Evolutionary conservation across 2,888 invertebrate species (phyloP).

Genomic region (Resseliella maxima): DNA sequence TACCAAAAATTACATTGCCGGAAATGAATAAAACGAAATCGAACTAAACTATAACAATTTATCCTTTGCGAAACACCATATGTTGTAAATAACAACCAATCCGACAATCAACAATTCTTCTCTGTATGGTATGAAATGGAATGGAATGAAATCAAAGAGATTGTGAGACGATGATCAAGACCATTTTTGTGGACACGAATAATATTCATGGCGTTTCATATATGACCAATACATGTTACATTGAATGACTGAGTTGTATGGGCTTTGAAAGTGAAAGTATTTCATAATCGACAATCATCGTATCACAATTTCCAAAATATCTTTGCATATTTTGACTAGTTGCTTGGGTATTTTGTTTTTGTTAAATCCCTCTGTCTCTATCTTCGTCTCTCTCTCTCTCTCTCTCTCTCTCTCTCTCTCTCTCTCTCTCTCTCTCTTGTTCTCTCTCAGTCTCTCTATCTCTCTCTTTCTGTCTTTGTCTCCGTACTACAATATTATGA

Average conservation of each 20-base stretch:
- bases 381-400: not conserved
- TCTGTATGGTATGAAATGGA: too few species aligned
- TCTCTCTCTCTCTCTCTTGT: not conserved
- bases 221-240: not conserved
- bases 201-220: not conserved
- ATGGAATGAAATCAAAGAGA: not conserved
- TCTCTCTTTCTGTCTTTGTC: not conserved
- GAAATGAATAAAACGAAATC: not conserved
- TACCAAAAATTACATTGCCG: not conserved
- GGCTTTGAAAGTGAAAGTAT: constrained; percentile 56
- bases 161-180: not conserved
- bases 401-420: not conserved
- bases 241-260: not conserved
- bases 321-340: constrained; percentile 52
- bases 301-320: constrained; percentile 53
- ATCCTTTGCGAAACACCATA: constrained; percentile 24
- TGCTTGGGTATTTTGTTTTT: not conserved
- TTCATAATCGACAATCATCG: constrained; percentile 53
- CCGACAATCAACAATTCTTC: not conserved
- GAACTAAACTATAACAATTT: not conserved
- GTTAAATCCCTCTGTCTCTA: not conserved
- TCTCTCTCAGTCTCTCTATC: not conserved
- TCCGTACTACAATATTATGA: not conserved
- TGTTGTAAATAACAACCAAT: constrained; percentile 34
- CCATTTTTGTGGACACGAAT: not conserved